These are phyloP conservation scores for Xenopus petersii DNA, from an alignment of 2,797 vertebrate genomes.

Conservation along the genomic window DNA sequence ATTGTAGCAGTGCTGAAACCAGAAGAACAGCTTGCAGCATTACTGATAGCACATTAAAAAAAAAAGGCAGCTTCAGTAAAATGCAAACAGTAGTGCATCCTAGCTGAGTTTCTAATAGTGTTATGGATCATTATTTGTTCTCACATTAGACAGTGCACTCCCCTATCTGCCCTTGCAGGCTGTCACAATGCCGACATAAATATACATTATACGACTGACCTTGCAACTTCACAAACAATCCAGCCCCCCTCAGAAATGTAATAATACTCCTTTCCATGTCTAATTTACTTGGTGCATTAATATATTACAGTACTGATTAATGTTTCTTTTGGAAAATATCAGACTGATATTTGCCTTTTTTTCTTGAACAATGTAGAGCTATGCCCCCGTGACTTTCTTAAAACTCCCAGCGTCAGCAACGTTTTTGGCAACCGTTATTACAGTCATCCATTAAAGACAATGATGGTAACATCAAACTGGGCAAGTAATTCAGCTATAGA, in stretches of 20 bases:
- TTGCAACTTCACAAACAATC: slow-evolving; percentile 51
- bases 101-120: slow-evolving; percentile 31
- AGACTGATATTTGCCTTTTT: background rate
- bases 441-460: slow-evolving; percentile 11
- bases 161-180: slow-evolving; percentile 55
- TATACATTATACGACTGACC: slow-evolving; percentile 57
- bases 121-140: slow-evolving; percentile 49
- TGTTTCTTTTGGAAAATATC: slow-evolving; percentile 40
- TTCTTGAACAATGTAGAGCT: slow-evolving; percentile 9
- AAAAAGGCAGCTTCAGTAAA: slow-evolving; percentile 56
- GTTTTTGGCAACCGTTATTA: slow-evolving; percentile 15
- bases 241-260: slow-evolving; percentile 37
- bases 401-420: slow-evolving; percentile 16
- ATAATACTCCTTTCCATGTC: slow-evolving; percentile 49
- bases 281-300: slow-evolving; percentile 54
- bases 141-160: slow-evolving; percentile 58
- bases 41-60: slow-evolving; percentile 38
- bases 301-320: slow-evolving; percentile 58
- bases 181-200: slow-evolving; percentile 51
- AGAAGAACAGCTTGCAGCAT: slow-evolving; percentile 26
- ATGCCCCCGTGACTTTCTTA: slow-evolving; percentile 5
- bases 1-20: slow-evolving; percentile 15
- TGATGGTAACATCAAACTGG: slow-evolving; percentile 12
- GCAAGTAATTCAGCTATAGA: background rate
- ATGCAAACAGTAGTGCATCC: slow-evolving; percentile 44